Percentiles rank a stretch among this genome's conserved stretches.
phyloP scores from a whole-genome alignment of 2,888 invertebrate genomes.

The Nudaria mundana region DNA sequence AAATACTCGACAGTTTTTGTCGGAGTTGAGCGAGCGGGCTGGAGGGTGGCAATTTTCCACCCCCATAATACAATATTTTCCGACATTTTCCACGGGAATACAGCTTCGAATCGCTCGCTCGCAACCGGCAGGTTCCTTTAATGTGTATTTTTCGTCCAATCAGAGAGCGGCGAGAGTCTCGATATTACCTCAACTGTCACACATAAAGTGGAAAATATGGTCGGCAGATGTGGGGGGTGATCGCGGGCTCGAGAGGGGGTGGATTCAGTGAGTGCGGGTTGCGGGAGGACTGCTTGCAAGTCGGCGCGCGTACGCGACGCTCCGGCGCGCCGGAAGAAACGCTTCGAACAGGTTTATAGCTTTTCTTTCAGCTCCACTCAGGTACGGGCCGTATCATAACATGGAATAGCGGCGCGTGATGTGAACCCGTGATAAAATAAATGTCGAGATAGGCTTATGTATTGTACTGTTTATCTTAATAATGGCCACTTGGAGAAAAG shows the following conservation, averaged over 20 bases:
- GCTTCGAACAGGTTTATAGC: conserved; percentile 80
- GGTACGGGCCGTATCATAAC: conserved; percentile 82
- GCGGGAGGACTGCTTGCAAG: conserved; percentile 57
- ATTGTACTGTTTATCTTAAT: conserved; percentile 82
- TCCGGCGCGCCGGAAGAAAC: conserved; percentile 77
- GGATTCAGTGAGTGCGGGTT: conserved; percentile 35
- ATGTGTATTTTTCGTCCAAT: conserved; percentile 83
- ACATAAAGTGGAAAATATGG: conserved; percentile 83
- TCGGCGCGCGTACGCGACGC: conserved; percentile 77
- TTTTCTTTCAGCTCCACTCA: conserved; percentile 81
- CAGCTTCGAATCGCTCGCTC: conserved; percentile 81
- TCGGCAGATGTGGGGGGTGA: conserved; percentile 76
- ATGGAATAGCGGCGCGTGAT: conserved; percentile 81
- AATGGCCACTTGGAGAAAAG: conserved; percentile 77
- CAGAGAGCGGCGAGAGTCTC: conserved; percentile 81
- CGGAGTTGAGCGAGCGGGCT: conserved; percentile 78
- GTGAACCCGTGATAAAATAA: conserved; percentile 81
- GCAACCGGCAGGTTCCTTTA: conserved; percentile 79
- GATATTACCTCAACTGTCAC: conserved; percentile 83
- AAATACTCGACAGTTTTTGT: conserved; percentile 82
- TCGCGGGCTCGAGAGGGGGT: conserved; percentile 31
- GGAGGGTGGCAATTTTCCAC: conserved; percentile 80
- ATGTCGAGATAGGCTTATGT: conserved; percentile 82
- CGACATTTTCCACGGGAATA: conserved; percentile 82
- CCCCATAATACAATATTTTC: conserved; percentile 82